Percentiles rank a stretch among this genome's conserved stretches.
These are phyloP conservation scores for Perodicticus potto DNA, from an alignment of 2,797 vertebrate species.

Conservation along the genomic window DNA sequence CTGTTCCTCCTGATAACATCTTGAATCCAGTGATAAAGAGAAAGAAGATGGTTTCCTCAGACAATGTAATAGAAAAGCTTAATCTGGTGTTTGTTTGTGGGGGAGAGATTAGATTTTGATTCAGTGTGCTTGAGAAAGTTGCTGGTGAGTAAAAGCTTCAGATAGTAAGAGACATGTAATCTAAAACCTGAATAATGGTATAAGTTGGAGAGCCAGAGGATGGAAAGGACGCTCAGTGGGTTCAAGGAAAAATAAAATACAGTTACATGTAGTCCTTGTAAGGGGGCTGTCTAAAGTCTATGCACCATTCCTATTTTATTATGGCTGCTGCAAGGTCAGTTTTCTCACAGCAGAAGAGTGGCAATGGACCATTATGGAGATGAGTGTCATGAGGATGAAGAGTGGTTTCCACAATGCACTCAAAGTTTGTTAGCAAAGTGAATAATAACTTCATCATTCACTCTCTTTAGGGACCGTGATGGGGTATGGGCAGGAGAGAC, in stretches of 20 bases:
- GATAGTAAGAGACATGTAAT: not conserved
- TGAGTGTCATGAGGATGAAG: not conserved
- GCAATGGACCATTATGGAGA: not conserved
- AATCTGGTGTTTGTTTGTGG: not conserved
- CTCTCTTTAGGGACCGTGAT: not conserved
- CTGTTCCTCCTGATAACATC: not conserved
- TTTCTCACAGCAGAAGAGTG: not conserved
- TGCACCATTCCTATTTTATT: not conserved
- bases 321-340: not conserved
- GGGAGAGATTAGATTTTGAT: not conserved
- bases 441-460: not conserved
- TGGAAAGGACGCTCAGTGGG: not conserved
- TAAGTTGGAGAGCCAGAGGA: not conserved
- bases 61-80: not conserved
- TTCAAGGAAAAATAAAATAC: not conserved
- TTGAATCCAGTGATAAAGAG: not conserved
- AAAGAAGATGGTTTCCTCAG: not conserved
- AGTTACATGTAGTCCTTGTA: not conserved
- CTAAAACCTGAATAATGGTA: not conserved
- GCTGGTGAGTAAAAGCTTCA: not conserved
- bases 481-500: not conserved
- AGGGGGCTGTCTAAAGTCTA: not conserved
- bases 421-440: not conserved
- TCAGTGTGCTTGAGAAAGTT: not conserved
- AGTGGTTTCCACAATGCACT: not conserved